Evolutionary conservation across 2,888 invertebrate genomes (phyloP).

Genomic region (Tipula lateralis): DNA sequence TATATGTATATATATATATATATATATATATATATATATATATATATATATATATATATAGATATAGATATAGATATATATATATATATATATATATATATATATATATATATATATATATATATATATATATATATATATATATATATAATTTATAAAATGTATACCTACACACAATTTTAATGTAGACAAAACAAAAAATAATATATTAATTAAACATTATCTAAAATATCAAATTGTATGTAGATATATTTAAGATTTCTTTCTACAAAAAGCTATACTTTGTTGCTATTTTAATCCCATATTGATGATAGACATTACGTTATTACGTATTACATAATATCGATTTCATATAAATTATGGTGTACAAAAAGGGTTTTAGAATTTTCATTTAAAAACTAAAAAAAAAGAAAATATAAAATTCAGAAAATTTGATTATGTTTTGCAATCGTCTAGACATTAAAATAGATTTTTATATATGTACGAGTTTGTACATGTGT

Average conservation of each 20-base stretch:
- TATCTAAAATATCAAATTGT: not conserved
- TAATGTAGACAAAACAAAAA: not conserved
- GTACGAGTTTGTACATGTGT: not conserved
- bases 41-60: too few species aligned
- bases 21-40: too few species aligned
- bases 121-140: too few species aligned
- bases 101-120: too few species aligned
- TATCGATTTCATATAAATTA: slow-evolving; percentile 19
- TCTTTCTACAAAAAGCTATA: not conserved
- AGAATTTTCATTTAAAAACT: slow-evolving; percentile 1
- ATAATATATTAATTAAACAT: not conserved
- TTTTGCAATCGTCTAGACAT: slow-evolving; percentile 24
- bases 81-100: too few species aligned
- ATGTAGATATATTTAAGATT: not conserved
- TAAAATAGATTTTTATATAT: slow-evolving; percentile 24
- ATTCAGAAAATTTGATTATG: slow-evolving; percentile 24
- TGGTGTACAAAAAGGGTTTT: slow-evolving; percentile 11
- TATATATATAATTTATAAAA: too few species aligned
- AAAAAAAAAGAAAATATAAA: slow-evolving; percentile 11
- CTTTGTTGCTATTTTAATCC: not conserved
- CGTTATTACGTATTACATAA: not conserved
- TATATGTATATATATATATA: too few species aligned
- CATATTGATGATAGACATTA: not conserved
- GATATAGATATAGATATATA: too few species aligned
- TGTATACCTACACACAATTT: not conserved